Percentiles rank a stretch among this genome's conserved stretches.
phyloP scores from a whole-genome alignment of 2,888 invertebrate species.

The Rhogogaster chlorosoma region DNA sequence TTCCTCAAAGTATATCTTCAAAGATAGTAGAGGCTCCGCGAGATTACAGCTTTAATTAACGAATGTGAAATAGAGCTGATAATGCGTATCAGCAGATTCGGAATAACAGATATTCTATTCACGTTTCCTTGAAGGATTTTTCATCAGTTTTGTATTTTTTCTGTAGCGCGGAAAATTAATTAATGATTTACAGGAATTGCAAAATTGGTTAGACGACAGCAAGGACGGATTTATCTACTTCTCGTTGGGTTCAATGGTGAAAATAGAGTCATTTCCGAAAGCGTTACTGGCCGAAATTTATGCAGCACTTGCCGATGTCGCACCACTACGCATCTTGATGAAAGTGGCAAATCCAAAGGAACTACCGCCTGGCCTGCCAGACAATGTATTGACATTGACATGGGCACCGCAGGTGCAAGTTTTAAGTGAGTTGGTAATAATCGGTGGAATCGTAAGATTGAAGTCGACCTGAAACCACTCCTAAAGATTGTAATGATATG shows the following conservation, averaged over 20 bases:
- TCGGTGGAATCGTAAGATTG: background rate
- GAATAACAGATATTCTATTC: too few species aligned
- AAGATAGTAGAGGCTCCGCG: too few species aligned
- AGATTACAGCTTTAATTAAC: too few species aligned
- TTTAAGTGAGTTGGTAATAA: background rate
- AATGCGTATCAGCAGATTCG: too few species aligned
- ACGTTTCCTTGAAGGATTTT: too few species aligned
- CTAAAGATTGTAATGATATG: background rate
- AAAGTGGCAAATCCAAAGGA: constrained; percentile 32
- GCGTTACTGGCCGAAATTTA: background rate
- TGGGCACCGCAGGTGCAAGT: constrained; percentile 37
- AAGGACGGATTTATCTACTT: constrained; percentile 56
- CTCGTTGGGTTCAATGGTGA: constrained; percentile 56
- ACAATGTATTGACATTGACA: background rate
- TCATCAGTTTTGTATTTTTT: too few species aligned
- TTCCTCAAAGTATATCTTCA: too few species aligned
- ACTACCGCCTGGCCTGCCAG: constrained; percentile 36
- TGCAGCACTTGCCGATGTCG: background rate
- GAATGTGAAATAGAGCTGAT: too few species aligned
- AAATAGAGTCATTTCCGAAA: constrained; percentile 33
- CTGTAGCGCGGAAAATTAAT: background rate
- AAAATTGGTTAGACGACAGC: constrained; percentile 48
- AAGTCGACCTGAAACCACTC: background rate
- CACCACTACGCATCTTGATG: constrained; percentile 26
- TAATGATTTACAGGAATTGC: constrained; percentile 24